A percentile compares a stretch with the other conserved stretches of the same genome.
phyloP scores from a whole-genome alignment of 2,113 vertebrate genomes.

The Istiophorus platypterus region DNA sequence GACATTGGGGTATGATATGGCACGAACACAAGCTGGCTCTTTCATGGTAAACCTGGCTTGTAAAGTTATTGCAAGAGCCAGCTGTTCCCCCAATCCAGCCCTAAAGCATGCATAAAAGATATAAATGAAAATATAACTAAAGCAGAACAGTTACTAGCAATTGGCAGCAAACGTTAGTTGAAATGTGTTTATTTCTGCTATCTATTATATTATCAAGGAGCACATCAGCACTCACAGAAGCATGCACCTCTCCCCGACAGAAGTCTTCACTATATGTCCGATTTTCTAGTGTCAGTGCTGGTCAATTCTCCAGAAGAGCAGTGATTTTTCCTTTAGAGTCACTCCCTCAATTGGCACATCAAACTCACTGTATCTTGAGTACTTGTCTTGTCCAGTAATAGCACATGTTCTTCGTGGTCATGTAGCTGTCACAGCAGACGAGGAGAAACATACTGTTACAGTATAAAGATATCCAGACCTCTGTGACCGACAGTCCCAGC shows the following conservation, averaged over 20 bases:
- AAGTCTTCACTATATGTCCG: slow-evolving; percentile 37
- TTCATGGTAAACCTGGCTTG: neutral
- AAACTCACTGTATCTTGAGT: slow-evolving; percentile 12
- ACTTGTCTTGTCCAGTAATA: slow-evolving; percentile 14
- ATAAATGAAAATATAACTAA: slow-evolving; percentile 14
- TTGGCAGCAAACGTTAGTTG: slow-evolving; percentile 2
- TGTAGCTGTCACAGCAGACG: slow-evolving; percentile 35
- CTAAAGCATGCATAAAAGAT: slow-evolving; percentile 3
- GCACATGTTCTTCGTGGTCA: slow-evolving; percentile 17
- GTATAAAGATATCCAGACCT: slow-evolving; percentile 49
- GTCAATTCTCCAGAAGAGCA: slow-evolving; percentile 50
- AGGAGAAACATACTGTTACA: slow-evolving; percentile 21
- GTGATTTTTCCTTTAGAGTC: slow-evolving; percentile 26
- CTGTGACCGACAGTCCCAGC: slow-evolving; percentile 29
- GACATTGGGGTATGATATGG: neutral
- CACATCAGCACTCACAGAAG: slow-evolving; percentile 8
- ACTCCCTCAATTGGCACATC: slow-evolving; percentile 43
- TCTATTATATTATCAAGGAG: slow-evolving; percentile 15
- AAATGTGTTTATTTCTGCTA: slow-evolving; percentile 17
- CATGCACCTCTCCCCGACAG: neutral
- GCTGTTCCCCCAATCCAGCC: neutral
- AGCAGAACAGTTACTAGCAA: neutral
- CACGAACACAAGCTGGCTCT: neutral
- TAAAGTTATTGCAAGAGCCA: neutral
- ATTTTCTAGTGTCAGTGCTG: slow-evolving; percentile 45